A percentile compares a stretch with the other conserved stretches of the same genome.
Evolutionary conservation across 1,140 invertebrate genomes (phyloP).

Genomic region (Zaprionus tsacasi): DNA sequence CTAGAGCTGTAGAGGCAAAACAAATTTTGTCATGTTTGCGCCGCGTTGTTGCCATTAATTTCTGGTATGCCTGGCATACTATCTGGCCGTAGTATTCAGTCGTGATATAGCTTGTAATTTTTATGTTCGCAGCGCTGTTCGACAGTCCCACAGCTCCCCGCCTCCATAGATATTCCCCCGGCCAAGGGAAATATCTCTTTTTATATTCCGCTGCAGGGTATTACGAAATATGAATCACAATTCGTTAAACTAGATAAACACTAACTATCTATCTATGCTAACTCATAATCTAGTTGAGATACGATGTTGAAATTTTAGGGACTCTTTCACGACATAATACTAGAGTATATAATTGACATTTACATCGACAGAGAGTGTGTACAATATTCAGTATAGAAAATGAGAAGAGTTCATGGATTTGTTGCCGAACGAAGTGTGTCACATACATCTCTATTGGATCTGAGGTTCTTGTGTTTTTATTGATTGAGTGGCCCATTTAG

Average conservation of each 20-base stretch:
- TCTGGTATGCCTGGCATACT: constrained; percentile 32
- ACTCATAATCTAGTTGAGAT: neutral
- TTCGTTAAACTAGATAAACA: neutral
- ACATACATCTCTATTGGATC: constrained; percentile 41
- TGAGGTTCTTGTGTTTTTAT: constrained; percentile 55
- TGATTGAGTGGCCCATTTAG: constrained; percentile 53
- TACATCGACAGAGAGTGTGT: neutral
- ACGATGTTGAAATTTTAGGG: neutral
- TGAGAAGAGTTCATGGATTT: neutral
- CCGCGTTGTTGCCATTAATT: constrained; percentile 76
- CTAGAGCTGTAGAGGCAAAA: constrained; percentile 41
- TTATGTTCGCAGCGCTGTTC: constrained; percentile 74
- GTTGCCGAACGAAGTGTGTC: constrained; percentile 62
- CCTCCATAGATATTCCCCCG: neutral
- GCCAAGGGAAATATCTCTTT: neutral
- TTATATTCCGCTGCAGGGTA: neutral
- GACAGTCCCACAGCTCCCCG: constrained; percentile 14
- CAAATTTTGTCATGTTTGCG: constrained; percentile 76
- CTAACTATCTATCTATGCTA: neutral
- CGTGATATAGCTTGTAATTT: constrained; percentile 76
- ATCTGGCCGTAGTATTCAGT: constrained; percentile 34
- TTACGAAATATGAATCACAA: constrained; percentile 1
- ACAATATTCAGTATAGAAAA: neutral
- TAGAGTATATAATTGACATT: neutral
- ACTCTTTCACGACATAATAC: too few relatives aligned